Conservation (phyloP, 2,888 invertebrate genomes). For the Halictus quadricinctus region DNA sequence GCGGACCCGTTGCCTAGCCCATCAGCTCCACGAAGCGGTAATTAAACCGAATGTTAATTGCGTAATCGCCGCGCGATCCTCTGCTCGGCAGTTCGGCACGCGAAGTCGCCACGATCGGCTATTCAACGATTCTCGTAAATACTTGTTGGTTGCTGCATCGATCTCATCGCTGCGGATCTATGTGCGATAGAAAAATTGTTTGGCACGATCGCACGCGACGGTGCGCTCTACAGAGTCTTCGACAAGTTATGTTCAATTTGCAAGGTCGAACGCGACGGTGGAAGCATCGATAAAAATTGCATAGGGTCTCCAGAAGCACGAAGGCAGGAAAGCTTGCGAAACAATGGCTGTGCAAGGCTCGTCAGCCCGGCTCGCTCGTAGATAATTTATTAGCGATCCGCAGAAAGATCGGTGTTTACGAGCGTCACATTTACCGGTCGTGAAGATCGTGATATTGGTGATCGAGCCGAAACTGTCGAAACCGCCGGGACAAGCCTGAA, state of each 20-base stretch:
- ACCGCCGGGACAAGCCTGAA: constrained; percentile 48
- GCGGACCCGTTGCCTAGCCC: too few relatives aligned
- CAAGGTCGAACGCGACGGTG: neutral
- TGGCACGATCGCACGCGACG: too few relatives aligned
- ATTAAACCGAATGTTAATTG: too few relatives aligned
- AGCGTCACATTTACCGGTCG: constrained; percentile 43
- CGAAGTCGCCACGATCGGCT: too few relatives aligned
- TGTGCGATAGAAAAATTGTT: too few relatives aligned
- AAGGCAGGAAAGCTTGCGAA: neutral
- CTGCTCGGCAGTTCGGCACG: too few relatives aligned
- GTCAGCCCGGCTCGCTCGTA: neutral
- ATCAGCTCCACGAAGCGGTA: too few relatives aligned
- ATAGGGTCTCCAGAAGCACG: neutral
- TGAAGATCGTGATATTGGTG: constrained; percentile 74
- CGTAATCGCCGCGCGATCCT: too few relatives aligned
- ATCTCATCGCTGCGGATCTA: too few relatives aligned
- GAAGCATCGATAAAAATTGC: neutral
- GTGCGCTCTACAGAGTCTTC: neutral
- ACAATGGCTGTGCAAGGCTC: constrained; percentile 6
- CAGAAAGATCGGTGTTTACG: constrained; percentile 11
- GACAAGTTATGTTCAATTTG: neutral
- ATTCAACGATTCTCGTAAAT: too few relatives aligned
- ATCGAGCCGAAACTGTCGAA: constrained; percentile 68
- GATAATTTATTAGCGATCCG: constrained; percentile 12
- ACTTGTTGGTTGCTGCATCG: too few relatives aligned